Conservation (phyloP, 2,113 vertebrate species). For the Cinclus mexicanus region DNA sequence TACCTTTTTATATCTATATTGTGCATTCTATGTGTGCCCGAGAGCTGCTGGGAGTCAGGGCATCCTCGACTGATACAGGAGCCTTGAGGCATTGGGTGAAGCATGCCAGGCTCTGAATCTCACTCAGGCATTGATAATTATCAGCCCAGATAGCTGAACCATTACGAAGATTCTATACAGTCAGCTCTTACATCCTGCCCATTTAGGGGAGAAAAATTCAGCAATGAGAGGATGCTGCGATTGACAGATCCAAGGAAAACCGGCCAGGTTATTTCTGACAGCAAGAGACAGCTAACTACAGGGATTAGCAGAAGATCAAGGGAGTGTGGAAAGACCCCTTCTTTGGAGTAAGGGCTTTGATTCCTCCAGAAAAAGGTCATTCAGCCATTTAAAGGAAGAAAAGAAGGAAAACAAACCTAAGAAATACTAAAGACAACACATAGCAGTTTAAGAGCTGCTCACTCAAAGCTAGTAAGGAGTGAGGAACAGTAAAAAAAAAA, state of each 20-base stretch:
- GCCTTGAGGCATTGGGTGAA: background rate
- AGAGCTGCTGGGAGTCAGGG: background rate
- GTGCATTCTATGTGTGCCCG: background rate
- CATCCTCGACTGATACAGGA: background rate
- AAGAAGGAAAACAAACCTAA: background rate
- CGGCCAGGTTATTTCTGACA: background rate
- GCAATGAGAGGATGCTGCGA: background rate
- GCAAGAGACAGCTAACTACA: background rate
- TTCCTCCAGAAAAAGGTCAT: background rate
- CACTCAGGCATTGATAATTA: slow-evolving; percentile 16
- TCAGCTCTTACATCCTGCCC: background rate
- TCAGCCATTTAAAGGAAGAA: background rate
- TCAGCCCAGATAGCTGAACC: background rate
- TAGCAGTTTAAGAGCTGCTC: background rate
- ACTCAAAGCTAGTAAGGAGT: background rate
- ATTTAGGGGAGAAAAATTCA: slow-evolving; percentile 56
- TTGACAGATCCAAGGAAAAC: background rate
- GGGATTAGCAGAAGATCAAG: background rate
- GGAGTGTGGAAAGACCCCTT: background rate
- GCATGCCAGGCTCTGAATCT: background rate
- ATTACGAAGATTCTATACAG: background rate
- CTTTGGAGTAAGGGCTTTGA: background rate
- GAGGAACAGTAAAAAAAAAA: background rate
- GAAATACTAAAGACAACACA: background rate
- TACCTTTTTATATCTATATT: no score